phyloP scores from a whole-genome alignment of 2,888 invertebrate genomes.

The Panopea generosa region DNA sequence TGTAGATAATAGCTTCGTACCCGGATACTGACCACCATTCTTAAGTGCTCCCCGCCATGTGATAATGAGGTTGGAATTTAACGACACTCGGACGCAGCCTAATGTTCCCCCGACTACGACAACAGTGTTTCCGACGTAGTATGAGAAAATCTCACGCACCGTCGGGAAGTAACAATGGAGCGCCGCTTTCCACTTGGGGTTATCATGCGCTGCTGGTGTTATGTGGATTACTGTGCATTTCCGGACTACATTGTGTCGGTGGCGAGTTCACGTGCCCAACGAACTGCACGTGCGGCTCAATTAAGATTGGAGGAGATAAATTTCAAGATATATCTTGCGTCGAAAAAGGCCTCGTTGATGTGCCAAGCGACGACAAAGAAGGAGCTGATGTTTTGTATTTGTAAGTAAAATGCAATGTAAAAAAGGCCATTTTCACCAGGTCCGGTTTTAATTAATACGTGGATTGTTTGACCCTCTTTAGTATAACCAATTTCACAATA shows the following conservation, averaged over 20 bases:
- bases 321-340: slow-evolving; percentile 42
- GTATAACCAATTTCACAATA: background rate
- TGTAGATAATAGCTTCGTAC: too few relatives aligned
- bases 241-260: slow-evolving; percentile 22
- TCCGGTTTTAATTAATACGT: background rate
- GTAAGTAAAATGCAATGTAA: slow-evolving; percentile 33
- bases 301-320: slow-evolving; percentile 19
- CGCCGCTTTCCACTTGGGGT: slow-evolving; percentile 14
- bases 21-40: too few relatives aligned
- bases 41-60: slow-evolving; percentile 33
- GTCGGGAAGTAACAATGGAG: slow-evolving; percentile 15
- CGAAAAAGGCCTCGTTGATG: slow-evolving; percentile 22
- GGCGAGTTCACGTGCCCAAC: slow-evolving; percentile 18
- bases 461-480: background rate
- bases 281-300: slow-evolving; percentile 23
- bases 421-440: background rate
- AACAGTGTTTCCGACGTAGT: slow-evolving; percentile 16
- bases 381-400: slow-evolving; percentile 40
- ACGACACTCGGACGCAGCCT: slow-evolving; percentile 11
- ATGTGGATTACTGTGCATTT: slow-evolving; percentile 39
- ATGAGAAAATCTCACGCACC: slow-evolving; percentile 1
- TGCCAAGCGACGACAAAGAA: slow-evolving; percentile 45
- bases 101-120: slow-evolving; percentile 6
- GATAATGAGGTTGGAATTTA: slow-evolving; percentile 42
- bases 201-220: background rate